phyloP scores from a whole-genome alignment of 1,140 invertebrate genomes.

The Drosophila lacteicornis region DNA sequence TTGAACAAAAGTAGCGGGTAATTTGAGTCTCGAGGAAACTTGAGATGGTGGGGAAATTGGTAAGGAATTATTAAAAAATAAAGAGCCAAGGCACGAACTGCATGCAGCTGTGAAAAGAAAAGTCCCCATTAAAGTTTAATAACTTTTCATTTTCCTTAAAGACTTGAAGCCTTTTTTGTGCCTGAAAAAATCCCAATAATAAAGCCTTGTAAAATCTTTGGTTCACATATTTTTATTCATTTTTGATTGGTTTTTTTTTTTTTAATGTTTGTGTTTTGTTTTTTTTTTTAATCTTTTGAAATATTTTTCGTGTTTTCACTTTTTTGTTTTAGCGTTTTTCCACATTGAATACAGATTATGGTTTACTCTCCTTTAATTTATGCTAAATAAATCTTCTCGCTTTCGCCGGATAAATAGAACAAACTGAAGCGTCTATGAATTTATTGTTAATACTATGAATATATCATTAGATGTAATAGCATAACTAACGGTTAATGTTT shows the following conservation, averaged over 20 bases:
- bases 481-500: slow-evolving; percentile 67
- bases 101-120: neutral
- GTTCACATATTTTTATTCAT: slow-evolving; percentile 74
- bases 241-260: slow-evolving; percentile 61
- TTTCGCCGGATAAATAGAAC: slow-evolving; percentile 70
- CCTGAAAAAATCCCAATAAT: neutral
- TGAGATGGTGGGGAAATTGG: slow-evolving; percentile 21
- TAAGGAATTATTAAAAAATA: neutral
- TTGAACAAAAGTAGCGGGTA: slow-evolving; percentile 17
- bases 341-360: slow-evolving; percentile 68
- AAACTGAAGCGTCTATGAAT: slow-evolving; percentile 83
- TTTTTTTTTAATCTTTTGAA: slow-evolving; percentile 52
- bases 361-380: slow-evolving; percentile 52
- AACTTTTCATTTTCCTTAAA: neutral
- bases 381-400: slow-evolving; percentile 46
- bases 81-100: neutral
- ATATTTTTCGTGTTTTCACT: slow-evolving; percentile 48
- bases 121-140: neutral
- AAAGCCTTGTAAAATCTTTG: slow-evolving; percentile 33
- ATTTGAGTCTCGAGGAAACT: slow-evolving; percentile 15
- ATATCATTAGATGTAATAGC: slow-evolving; percentile 64
- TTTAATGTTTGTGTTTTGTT: slow-evolving; percentile 18
- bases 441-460: slow-evolving; percentile 77
- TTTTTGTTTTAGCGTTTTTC: slow-evolving; percentile 45
- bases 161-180: neutral